Percentiles rank a stretch among this genome's conserved stretches.
These are phyloP conservation scores for Clarias batrachus DNA, from an alignment of 2,113 vertebrate species.

Conservation along the genomic window DNA sequence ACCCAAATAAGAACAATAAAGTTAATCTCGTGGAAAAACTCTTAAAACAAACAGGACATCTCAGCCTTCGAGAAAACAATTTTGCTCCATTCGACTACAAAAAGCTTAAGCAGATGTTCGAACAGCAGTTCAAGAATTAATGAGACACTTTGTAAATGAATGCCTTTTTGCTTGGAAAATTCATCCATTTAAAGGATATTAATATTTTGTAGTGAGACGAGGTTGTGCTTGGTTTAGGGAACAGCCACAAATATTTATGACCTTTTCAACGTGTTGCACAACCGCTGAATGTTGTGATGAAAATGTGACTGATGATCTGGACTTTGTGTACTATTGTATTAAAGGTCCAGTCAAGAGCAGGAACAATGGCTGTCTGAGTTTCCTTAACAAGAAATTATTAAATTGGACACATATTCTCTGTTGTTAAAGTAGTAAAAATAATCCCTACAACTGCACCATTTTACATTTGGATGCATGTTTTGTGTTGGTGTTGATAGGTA, in stretches of 20 bases:
- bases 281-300: constrained; percentile 4
- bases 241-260: constrained; percentile 33
- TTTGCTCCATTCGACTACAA: constrained; percentile 24
- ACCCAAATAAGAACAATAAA: constrained; percentile 56
- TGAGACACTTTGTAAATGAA: neutral
- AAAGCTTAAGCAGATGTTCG: constrained; percentile 26
- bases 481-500: neutral
- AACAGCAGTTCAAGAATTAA: constrained; percentile 34
- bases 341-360: constrained; percentile 4
- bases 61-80: constrained; percentile 39
- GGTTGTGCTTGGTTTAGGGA: constrained; percentile 4
- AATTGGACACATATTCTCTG: neutral
- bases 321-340: neutral
- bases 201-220: constrained; percentile 4
- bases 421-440: neutral
- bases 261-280: constrained; percentile 16
- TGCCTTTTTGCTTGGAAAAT: constrained; percentile 19
- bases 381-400: neutral
- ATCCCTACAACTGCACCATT: neutral
- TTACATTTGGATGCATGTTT: neutral
- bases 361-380: neutral
- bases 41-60: constrained; percentile 48
- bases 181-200: constrained; percentile 9
- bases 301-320: neutral
- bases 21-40: constrained; percentile 59